These are phyloP conservation scores for Perognathus longimembris DNA, from an alignment of 2,113 vertebrate genomes.

Conservation along the genomic window DNA sequence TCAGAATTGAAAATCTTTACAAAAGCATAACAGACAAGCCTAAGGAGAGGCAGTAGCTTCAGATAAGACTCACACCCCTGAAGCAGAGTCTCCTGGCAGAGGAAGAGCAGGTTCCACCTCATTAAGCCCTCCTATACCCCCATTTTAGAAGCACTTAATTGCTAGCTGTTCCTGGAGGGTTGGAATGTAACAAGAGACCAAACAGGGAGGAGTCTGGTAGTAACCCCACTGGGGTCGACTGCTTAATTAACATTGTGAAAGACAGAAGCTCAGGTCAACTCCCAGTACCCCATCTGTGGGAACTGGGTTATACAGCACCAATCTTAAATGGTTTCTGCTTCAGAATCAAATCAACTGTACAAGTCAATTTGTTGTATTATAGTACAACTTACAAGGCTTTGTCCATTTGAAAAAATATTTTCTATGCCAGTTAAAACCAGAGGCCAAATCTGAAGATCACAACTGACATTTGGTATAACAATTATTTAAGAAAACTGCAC, in stretches of 20 bases:
- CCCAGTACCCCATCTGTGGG: constrained; percentile 44
- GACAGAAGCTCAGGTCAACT: constrained; percentile 46
- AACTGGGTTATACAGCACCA: constrained; percentile 55
- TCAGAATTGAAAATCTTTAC: constrained; percentile 69
- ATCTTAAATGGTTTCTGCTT: constrained; percentile 51
- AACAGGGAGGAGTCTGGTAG: not conserved
- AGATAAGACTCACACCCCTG: constrained; percentile 1
- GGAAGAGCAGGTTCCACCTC: not conserved
- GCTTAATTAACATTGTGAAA: constrained; percentile 54
- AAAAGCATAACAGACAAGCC: constrained; percentile 70
- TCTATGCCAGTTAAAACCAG: constrained; percentile 58
- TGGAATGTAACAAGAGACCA: constrained; percentile 36
- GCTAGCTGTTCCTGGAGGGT: constrained; percentile 7
- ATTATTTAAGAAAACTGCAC: constrained; percentile 39
- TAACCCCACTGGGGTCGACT: constrained; percentile 6
- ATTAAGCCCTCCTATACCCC: not conserved
- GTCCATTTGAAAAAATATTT: constrained; percentile 48
- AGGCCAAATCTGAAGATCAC: constrained; percentile 48
- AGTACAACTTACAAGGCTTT: constrained; percentile 30
- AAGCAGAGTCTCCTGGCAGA: constrained; percentile 51
- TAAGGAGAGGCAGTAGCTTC: constrained; percentile 63
- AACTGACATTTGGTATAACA: constrained; percentile 44
- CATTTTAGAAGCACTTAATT: constrained; percentile 14
- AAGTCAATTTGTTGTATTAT: constrained; percentile 26
- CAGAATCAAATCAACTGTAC: constrained; percentile 50